A percentile compares a stretch with the other conserved stretches of the same genome.
Conservation (phyloP, 2,113 vertebrate genomes). For the Hyla sarda region DNA sequence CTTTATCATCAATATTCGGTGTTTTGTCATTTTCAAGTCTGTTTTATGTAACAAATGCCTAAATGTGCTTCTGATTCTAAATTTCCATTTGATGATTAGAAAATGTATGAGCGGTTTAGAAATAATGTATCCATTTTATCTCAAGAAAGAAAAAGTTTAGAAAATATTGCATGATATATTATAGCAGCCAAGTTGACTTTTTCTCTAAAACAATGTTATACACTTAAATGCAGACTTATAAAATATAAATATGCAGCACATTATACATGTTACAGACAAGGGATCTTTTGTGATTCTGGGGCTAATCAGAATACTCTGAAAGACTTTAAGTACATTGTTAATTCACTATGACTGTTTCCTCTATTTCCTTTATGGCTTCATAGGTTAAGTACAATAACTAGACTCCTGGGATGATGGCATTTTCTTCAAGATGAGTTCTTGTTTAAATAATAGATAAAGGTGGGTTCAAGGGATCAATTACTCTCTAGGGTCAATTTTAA, state of each 20-base stretch:
- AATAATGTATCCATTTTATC: not conserved
- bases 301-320: no score
- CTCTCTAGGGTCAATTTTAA: not conserved
- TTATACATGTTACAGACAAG: no score
- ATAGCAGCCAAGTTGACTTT: not conserved
- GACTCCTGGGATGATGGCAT: not conserved
- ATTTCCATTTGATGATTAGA: constrained; percentile 8
- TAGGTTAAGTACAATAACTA: not conserved
- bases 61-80: constrained; percentile 14
- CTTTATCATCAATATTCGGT: constrained; percentile 28
- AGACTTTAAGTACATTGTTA: not conserved
- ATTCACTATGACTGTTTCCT: not conserved
- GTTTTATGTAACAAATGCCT: constrained; percentile 10
- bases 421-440: not conserved
- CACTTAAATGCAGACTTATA: not conserved
- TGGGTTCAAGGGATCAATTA: not conserved
- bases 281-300: no score
- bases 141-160: not conserved
- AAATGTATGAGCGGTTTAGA: not conserved
- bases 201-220: not conserved
- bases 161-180: not conserved
- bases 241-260: not conserved
- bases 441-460: not conserved
- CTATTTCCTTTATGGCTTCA: not conserved
- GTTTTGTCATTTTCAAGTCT: constrained; percentile 37